Base-by-base conservation (phyloP, 2,888 invertebrate genomes). In the Belgica antarctica region DNA sequence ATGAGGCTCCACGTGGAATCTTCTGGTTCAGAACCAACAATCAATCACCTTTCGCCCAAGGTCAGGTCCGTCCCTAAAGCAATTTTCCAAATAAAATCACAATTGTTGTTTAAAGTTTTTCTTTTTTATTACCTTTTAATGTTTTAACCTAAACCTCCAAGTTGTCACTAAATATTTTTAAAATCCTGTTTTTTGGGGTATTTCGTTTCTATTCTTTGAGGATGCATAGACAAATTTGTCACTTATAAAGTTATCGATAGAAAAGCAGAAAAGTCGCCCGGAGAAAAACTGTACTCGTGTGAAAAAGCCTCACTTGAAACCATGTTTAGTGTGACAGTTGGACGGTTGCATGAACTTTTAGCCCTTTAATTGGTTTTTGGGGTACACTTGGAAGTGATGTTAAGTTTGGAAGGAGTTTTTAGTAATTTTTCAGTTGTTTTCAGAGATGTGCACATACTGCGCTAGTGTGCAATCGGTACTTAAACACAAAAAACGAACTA, bases 141-240 rank as follows among this genome's bases (percentile, higher is more conserved):
- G n/a, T n/a, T 41, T 41, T 41, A 12, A 8, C 34, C 34, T 34
- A 41, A 41, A 41, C 41, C 41, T 5, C 34, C 63, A 63, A 63
- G 19, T 22, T 41, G 36, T 63, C 63, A 34, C n/a, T 63, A 63
- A 63, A 63, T 63, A 41, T 28, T 24, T 34, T 63, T n/a, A 27
- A 41, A 41, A 41, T 12, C 41, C 41, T 15, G 41, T n/a, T 41
- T 41, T 12, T n/a, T 2, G 41, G 41, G 41, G 24, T 63, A 19
- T 41, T 36, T 12, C 34, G 15, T 17, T 34, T 62, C 19, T 31
- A 17, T 31, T 22, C 22, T 34, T 63, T 36, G 63, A 63, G 63
- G 15, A 46, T 41, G 36, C 63, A 36, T 19, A 52, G 22, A 52
- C 12, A 52, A 15, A 52, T 2, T 52, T 24, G 15, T 52, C 52